Evolutionary conservation across 2,113 vertebrate genomes (phyloP), one percentile per base, ranked within the genome.

Genomic region (Amazona vittata): DNA sequence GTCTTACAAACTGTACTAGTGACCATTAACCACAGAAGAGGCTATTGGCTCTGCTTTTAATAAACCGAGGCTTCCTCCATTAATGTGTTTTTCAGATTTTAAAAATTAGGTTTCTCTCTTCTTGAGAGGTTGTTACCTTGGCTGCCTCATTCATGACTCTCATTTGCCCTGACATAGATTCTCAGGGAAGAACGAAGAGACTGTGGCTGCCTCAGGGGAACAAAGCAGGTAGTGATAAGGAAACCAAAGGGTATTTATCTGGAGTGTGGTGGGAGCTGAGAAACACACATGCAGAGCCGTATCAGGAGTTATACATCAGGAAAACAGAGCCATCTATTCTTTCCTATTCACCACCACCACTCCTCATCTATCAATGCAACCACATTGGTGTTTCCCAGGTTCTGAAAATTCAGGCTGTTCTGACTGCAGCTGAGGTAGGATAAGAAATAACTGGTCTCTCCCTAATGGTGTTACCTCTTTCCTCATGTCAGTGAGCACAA

Each of bases 161-260:
- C 59, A 17, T 68, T 88, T 5, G 8, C 25, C 26, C 53, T 12
- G 3, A 18, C 4, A 8, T 12, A 67, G n/a, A 59, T n/a, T 79
- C 28, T 75, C 29, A 17, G 7, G 63, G 63, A 68, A 83, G 52
- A 82, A 80, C 8, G 24, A 88, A 73, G 35, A 79, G 11, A 28
- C 20, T 11, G 13, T 0, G 0, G 18, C 25, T 77, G 37, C 41
- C 91, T 62, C 60, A 78, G 0, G 0, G 31, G 11, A 83, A 37
- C 67, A 88, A 52, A 60, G 52, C 52, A 83, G 57, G 53, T 0
- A 68, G 22, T 8, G 14, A 39, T 16, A 81, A 46, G 39, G 39
- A 50, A 96, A 85, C n/a, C n/a, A 79, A 70, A 85, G 7, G 28
- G 6, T 17, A 53, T 59, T 82, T 67, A 53, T 24, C 67, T 65